A percentile compares a stretch with the other conserved stretches of the same genome.
Conservation (phyloP, 2,888 invertebrate species). For the Meghimatium bilineatum region DNA sequence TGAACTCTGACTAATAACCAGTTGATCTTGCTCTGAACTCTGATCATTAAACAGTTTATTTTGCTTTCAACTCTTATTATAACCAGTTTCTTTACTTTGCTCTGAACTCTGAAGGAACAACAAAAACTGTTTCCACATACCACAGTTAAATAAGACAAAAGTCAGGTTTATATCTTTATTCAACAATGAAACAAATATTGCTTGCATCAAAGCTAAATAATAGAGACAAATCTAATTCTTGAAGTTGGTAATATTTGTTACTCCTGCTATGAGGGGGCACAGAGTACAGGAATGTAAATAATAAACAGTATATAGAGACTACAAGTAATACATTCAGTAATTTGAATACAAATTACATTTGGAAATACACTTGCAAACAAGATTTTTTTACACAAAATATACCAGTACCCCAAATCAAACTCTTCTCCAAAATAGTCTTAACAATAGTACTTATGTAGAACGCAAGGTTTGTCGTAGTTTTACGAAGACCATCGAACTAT, state of each 20-base stretch:
- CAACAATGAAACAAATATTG: slow-evolving; percentile 3
- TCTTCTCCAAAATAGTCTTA: no score
- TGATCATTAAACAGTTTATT: no score
- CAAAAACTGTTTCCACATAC: no score
- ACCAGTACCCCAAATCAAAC: not conserved
- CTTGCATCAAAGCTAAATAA: not conserved
- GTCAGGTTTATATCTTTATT: slow-evolving; percentile 22
- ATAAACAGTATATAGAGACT: not conserved
- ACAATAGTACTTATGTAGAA: no score
- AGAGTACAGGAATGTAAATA: slow-evolving; percentile 35
- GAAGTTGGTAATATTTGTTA: not conserved
- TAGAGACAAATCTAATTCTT: not conserved
- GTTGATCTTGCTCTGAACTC: no score
- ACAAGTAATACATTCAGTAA: not conserved
- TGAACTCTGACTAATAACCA: no score
- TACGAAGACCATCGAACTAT: no score
- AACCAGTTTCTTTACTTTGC: no score
- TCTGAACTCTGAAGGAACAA: no score
- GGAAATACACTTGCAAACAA: not conserved
- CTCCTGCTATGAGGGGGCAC: slow-evolving; percentile 15
- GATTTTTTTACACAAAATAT: not conserved
- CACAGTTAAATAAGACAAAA: not conserved
- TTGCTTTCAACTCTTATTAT: no score
- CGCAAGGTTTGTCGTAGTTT: no score
- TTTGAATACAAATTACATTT: slow-evolving; percentile 7